A percentile compares a stretch with the other conserved stretches of the same genome.
Conservation (phyloP, 2,113 vertebrate genomes). For the Rafetus swinhoei region DNA sequence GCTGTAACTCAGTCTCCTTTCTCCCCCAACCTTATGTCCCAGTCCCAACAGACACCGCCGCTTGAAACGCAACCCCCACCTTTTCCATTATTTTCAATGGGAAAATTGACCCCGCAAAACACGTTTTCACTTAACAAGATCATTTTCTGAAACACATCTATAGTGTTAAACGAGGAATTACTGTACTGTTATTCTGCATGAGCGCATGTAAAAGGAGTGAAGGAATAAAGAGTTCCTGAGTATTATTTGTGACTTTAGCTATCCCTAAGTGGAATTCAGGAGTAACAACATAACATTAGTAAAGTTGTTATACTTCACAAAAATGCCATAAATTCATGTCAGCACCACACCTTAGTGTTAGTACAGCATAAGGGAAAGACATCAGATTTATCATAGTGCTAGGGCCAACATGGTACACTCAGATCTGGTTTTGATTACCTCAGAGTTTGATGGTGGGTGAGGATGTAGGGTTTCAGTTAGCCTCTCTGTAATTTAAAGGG, state of each 20-base stretch:
- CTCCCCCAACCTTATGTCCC: too few species aligned
- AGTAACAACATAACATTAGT: neutral
- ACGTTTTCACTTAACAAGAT: too few species aligned
- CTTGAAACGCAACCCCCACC: too few species aligned
- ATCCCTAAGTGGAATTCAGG: neutral
- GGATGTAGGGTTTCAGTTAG: neutral
- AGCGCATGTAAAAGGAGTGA: neutral
- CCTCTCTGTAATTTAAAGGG: slow-evolving; percentile 40
- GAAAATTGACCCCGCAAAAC: too few species aligned
- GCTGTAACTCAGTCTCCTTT: too few species aligned
- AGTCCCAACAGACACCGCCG: too few species aligned
- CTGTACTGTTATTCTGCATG: neutral
- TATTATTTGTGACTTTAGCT: neutral
- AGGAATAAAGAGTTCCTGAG: neutral
- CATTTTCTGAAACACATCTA: too few species aligned
- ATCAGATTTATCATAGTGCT: accelerated
- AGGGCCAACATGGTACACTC: neutral
- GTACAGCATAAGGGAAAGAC: neutral
- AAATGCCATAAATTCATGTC: neutral
- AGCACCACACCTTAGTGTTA: accelerated
- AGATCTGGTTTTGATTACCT: neutral
- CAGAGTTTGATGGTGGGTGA: neutral
- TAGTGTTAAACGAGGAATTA: too few species aligned
- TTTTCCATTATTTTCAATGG: too few species aligned
- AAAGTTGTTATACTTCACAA: neutral